A percentile compares a stretch with the other conserved stretches of the same genome.
These are phyloP conservation scores for Elanus axillaris DNA, from an alignment of 2,113 vertebrate genomes.

Conservation along the genomic window DNA sequence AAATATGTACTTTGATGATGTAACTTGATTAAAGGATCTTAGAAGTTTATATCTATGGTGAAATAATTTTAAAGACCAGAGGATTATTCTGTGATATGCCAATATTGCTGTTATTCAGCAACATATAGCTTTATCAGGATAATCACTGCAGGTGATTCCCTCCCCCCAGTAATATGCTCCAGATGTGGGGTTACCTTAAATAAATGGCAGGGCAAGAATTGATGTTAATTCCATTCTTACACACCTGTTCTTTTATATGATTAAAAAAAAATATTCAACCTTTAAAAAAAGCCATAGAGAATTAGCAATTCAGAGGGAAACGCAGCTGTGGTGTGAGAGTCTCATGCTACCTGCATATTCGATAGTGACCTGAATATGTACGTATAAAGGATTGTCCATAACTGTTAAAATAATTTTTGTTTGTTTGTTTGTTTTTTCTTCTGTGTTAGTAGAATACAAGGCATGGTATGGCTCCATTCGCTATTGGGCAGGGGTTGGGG, in stretches of 20 bases:
- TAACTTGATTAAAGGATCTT: not conserved
- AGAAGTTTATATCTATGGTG: not conserved
- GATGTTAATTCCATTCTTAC: not conserved
- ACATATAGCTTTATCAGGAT: not conserved
- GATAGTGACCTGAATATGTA: not conserved
- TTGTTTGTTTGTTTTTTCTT: not conserved
- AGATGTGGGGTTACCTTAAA: not conserved
- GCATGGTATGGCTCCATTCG: not conserved
- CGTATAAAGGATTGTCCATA: fast-evolving
- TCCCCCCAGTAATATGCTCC: not conserved
- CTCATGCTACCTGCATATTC: not conserved
- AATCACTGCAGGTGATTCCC: not conserved
- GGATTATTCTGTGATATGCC: not conserved
- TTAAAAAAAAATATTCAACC: not conserved
- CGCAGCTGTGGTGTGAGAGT: not conserved
- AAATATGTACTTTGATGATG: not conserved
- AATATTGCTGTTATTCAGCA: not conserved
- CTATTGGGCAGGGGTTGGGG: fast-evolving
- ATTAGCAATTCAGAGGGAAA: not conserved
- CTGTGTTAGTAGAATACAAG: not conserved
- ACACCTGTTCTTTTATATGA: fast-evolving
- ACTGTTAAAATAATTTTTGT: not conserved
- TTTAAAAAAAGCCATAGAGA: not conserved
- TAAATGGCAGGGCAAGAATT: not conserved
- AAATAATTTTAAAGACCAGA: not conserved